Conservation (phyloP, 1,140 invertebrate species). For the Drosophila bifasciata region DNA sequence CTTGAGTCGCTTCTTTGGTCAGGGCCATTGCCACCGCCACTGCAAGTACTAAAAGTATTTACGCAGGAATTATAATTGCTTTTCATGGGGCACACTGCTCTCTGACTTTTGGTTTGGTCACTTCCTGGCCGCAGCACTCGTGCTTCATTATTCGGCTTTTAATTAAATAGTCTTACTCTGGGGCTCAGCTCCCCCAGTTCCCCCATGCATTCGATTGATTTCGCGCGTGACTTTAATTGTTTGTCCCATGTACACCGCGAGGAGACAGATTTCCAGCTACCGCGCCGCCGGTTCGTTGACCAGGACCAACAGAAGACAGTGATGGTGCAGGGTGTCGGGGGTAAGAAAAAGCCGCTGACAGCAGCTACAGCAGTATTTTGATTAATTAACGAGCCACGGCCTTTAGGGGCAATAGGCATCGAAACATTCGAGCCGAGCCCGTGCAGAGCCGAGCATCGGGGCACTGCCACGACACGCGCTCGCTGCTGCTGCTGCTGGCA, state of each 20-base stretch:
- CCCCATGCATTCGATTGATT: constrained; percentile 38
- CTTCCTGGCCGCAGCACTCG: constrained; percentile 62
- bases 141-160: constrained; percentile 63
- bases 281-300: constrained; percentile 66
- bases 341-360: constrained; percentile 35
- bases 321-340: background rate
- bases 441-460: constrained; percentile 10
- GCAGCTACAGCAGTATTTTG: constrained; percentile 64
- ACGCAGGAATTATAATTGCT: constrained; percentile 55
- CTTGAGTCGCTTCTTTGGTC: constrained; percentile 12
- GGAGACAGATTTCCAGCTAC: constrained; percentile 43
- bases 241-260: constrained; percentile 28
- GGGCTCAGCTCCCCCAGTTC: background rate
- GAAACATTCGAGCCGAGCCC: constrained; percentile 5
- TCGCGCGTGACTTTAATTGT: constrained; percentile 56
- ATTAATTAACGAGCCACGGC: constrained; percentile 71
- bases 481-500: background rate
- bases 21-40: too few species aligned
- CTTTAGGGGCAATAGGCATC: constrained; percentile 45
- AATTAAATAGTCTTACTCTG: constrained; percentile 58
- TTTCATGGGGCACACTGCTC: constrained; percentile 26
- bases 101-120: constrained; percentile 27
- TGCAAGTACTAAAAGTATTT: too few species aligned
- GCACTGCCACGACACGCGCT: constrained; percentile 24
- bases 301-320: constrained; percentile 22